These are phyloP conservation scores for Porites cylindrica DNA, from an alignment of 92 coral and sea anemone genomes.

Conservation along the genomic window DNA sequence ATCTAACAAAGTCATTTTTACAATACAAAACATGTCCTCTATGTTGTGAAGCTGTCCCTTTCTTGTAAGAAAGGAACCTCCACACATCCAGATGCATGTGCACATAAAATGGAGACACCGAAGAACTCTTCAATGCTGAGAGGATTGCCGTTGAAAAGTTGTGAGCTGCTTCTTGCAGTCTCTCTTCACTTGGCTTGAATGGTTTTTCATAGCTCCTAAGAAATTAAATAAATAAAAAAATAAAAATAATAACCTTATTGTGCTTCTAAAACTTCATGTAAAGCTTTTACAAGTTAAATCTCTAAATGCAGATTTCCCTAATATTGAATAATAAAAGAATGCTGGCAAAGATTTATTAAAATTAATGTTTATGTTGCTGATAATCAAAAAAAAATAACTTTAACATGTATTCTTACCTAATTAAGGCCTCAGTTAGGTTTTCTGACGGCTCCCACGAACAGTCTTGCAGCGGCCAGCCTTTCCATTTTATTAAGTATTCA, in stretches of 20 bases:
- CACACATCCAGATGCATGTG: constrained; percentile 33
- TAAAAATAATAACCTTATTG: too few species aligned
- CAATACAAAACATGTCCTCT: constrained; percentile 61
- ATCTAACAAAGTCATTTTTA: constrained; percentile 50
- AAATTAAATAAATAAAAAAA: too few species aligned
- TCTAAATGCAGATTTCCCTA: too few species aligned
- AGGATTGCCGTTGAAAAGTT: not conserved
- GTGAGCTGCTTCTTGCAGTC: constrained; percentile 19
- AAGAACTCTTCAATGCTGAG: constrained; percentile 1
- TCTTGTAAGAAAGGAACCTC: constrained; percentile 37
- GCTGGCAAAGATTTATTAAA: too few species aligned
- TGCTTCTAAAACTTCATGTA: too few species aligned
- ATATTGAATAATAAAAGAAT: too few species aligned
- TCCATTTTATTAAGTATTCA: constrained; percentile 62
- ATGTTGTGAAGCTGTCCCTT: constrained; percentile 58
- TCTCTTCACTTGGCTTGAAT: not conserved
- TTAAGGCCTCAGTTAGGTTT: constrained; percentile 37
- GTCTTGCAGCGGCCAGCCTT: constrained; percentile 54
- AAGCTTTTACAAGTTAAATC: too few species aligned
- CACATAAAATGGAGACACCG: not conserved
- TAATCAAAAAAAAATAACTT: not conserved
- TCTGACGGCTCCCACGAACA: constrained; percentile 63
- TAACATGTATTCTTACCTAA: constrained; percentile 29
- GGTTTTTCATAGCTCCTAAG: constrained; percentile 12
- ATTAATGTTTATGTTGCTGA: too few species aligned